Base-by-base conservation (phyloP, 2,797 vertebrate species). In the Ataeniobius toweri region DNA sequence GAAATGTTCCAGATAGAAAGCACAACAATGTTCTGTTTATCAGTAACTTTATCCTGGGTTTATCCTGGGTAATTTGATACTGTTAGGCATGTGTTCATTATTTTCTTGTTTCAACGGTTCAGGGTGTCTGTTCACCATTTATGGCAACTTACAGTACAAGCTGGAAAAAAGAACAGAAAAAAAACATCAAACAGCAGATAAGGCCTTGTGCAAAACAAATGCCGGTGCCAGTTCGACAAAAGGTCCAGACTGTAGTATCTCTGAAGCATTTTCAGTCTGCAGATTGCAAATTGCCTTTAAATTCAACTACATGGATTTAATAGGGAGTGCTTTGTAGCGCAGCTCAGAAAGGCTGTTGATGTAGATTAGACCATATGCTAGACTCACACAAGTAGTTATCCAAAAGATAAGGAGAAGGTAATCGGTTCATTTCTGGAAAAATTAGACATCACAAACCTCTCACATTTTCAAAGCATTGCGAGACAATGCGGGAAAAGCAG, bases 201-300 rank as follows among this genome's bases (percentile, higher is more conserved):
- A 85, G 76, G 36, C 70, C 4, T 58, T 31, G 50, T 73, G 69
- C 58, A 76, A 83, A 82, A 79, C 70, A 59, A 79, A 85, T 75
- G 80, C 70, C 69, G 81, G 53, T 14, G 3, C 70, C n/a, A 51
- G 58, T 41, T 71, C 59, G 73, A 81, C 83, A 74, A 86, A 79
- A 48, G 55, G 74, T 83, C 77, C 77, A 81, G 77, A 83, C 76
- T 59, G 39, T 24, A 59, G 65, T 22, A 77, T 88, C 74, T 87
- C 51, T 59, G 72, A 80, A 51, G 76, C 65, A 83, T 73, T 84
- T 90, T 75, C 85, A 82, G 76, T 86, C 90, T 86, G 88, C 80
- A 89, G 86, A 88, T 80, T 56, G 76, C 74, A 90, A 90, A 92
- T 88, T 83, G 78, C 75, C 81, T 71, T 68, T 48, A 82, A 94